Percentiles rank a stretch among this genome's conserved stretches.
phyloP scores from a whole-genome alignment of 1,140 invertebrate species.

The Megalopta genalis region DNA sequence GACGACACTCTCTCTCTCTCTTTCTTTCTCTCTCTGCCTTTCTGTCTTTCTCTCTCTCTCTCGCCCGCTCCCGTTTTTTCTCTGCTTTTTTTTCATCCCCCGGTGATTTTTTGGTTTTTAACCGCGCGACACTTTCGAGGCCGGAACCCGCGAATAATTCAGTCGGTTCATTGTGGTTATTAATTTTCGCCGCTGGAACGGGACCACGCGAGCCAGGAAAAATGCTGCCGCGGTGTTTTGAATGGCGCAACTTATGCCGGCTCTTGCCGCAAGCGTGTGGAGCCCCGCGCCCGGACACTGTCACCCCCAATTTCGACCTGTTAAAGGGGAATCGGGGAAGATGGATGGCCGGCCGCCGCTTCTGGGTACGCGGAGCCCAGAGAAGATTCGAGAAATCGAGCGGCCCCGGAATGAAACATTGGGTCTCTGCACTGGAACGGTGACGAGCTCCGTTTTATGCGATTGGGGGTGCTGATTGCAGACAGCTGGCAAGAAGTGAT shows the following conservation, averaged over 20 bases:
- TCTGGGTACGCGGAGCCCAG: not conserved
- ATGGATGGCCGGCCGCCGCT: conserved; percentile 27
- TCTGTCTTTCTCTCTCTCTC: too few relatives aligned
- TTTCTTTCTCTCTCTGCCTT: too few relatives aligned
- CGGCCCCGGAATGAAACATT: not conserved
- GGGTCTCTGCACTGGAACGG: not conserved
- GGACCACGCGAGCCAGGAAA: conserved; percentile 29
- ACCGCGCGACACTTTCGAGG: conserved; percentile 36
- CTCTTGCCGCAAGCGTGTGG: conserved; percentile 20
- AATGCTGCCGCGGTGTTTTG: conserved; percentile 49
- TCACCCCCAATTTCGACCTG: conserved; percentile 27
- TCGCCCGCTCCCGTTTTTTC: too few relatives aligned
- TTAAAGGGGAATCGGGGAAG: conserved; percentile 25
- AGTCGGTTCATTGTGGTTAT: conserved; percentile 63
- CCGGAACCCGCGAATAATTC: conserved; percentile 53
- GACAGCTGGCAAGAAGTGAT: too few relatives aligned
- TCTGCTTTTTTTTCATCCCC: conserved; percentile 32
- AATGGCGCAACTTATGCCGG: conserved; percentile 54
- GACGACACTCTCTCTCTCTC: conserved; percentile 46
- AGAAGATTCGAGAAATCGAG: not conserved
- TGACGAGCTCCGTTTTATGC: too few relatives aligned
- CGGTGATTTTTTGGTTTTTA: too few relatives aligned
- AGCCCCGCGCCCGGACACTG: conserved; percentile 10
- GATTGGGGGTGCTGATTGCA: too few relatives aligned
- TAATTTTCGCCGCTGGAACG: conserved; percentile 40